phyloP scores from a whole-genome alignment of 2,113 vertebrate genomes.

The Struthidea cinerea region DNA sequence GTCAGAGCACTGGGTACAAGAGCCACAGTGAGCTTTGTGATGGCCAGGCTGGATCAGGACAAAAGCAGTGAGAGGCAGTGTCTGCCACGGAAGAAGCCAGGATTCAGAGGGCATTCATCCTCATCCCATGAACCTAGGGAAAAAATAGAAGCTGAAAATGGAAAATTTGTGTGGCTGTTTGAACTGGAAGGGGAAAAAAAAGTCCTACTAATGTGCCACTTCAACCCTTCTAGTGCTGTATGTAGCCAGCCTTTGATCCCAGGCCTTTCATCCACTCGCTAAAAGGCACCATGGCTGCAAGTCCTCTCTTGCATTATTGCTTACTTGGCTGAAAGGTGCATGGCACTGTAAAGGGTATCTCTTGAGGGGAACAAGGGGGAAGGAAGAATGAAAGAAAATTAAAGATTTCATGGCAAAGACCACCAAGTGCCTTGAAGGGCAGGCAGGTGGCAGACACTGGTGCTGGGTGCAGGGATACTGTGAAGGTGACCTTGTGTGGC shows the following conservation, averaged over 20 bases:
- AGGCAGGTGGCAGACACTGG: accelerated
- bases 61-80: neutral
- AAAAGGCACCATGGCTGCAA: neutral
- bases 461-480: accelerated
- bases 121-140: neutral
- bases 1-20: neutral
- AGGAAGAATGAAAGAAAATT: neutral
- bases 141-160: constrained; percentile 30
- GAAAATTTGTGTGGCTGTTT: neutral
- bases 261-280: neutral
- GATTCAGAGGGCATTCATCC: neutral
- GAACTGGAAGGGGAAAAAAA: neutral
- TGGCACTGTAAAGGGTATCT: neutral
- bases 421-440: neutral
- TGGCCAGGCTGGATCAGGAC: neutral
- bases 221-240: neutral
- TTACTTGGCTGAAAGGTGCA: neutral
- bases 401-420: neutral
- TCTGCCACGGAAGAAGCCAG: neutral
- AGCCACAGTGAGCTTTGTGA: neutral
- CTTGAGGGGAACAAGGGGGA: neutral
- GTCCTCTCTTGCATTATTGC: neutral
- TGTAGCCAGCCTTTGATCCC: constrained; percentile 24
- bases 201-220: neutral
- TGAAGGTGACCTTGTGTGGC: neutral